These are phyloP conservation scores for Cyclina sinensis DNA, from an alignment of 1,140 invertebrate species.

Conservation along the genomic window DNA sequence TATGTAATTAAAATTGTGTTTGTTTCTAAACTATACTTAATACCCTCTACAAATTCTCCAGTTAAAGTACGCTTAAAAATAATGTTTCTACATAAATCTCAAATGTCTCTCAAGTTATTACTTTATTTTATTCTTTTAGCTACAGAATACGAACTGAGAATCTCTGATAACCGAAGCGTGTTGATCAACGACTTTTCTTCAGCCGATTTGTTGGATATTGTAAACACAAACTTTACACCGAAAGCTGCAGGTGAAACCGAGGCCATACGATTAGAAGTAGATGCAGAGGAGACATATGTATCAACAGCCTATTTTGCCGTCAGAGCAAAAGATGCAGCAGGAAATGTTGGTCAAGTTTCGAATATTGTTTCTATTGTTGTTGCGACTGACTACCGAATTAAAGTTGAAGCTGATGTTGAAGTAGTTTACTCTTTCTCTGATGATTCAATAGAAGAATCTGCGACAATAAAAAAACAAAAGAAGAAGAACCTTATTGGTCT, in stretches of 20 bases:
- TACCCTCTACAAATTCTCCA: too few species aligned
- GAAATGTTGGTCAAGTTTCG: not conserved
- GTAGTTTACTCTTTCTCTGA: not conserved
- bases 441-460: not conserved
- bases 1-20: too few species aligned
- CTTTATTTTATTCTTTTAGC: constrained; percentile 1
- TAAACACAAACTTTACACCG: constrained; percentile 1
- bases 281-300: not conserved
- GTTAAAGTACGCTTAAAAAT: too few species aligned
- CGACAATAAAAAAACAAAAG: not conserved
- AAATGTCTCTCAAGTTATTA: too few species aligned
- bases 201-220: not conserved
- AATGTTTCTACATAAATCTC: too few species aligned
- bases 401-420: not conserved
- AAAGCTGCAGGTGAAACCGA: not conserved
- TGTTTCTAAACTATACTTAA: too few species aligned
- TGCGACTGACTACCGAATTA: not conserved
- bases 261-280: not conserved
- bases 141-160: not conserved
- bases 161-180: not conserved
- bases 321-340: not conserved
- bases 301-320: not conserved
- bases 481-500: not conserved
- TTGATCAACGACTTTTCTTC: not conserved
- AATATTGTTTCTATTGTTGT: constrained; percentile 15